Conservation (phyloP, 1,140 invertebrate species). For the Drosophila pruinosa region DNA sequence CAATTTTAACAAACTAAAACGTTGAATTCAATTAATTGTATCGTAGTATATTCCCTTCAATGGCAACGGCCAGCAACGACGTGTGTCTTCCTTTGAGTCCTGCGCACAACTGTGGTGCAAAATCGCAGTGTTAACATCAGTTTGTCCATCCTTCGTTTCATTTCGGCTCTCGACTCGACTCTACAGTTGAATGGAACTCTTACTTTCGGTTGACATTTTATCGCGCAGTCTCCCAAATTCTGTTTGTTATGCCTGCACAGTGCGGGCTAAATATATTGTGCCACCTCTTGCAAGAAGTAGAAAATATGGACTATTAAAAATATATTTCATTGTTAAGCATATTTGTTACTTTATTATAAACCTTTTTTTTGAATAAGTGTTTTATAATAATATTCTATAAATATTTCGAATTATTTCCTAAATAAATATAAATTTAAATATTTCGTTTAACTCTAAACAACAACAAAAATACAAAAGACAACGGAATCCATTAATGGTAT, state of each 20-base stretch:
- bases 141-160: neutral
- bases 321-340: too few species aligned
- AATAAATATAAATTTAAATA: neutral
- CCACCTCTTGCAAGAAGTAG: too few species aligned
- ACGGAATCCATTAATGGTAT: too few species aligned
- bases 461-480: too few species aligned
- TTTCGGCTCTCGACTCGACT: neutral
- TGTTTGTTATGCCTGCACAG: neutral
- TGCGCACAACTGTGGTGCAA: constrained; percentile 68
- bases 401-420: neutral
- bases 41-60: constrained; percentile 29
- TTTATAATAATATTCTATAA: too few species aligned
- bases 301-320: too few species aligned
- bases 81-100: constrained; percentile 58
- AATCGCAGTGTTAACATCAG: constrained; percentile 1
- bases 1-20: constrained; percentile 13
- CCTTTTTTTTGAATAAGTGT: too few species aligned
- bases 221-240: constrained; percentile 48
- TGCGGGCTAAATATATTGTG: neutral
- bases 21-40: constrained; percentile 12
- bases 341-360: too few species aligned
- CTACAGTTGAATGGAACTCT: constrained; percentile 41
- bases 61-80: constrained; percentile 31
- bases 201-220: constrained; percentile 45
- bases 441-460: too few species aligned